Evolutionary conservation across 2,797 vertebrate species (phyloP).

Genomic region (Sylvia borin): DNA sequence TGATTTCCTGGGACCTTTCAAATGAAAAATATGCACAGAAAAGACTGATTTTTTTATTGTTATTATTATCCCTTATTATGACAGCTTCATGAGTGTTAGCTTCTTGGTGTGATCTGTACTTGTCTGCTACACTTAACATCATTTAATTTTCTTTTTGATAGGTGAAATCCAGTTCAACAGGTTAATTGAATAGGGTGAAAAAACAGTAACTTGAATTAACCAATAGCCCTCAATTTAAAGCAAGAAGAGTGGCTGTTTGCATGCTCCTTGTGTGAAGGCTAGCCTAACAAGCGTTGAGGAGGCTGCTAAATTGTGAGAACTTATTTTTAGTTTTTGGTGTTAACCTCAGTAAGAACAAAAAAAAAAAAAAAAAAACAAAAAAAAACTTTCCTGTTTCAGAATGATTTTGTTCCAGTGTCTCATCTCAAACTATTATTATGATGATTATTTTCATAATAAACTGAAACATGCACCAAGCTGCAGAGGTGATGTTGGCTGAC

Average conservation of each 20-base stretch:
- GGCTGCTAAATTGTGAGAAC: constrained; percentile 67
- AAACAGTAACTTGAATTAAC: constrained; percentile 72
- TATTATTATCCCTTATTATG: constrained; percentile 65
- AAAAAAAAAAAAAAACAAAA: not conserved
- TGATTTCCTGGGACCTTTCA: constrained; percentile 82
- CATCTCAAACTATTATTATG: constrained; percentile 68
- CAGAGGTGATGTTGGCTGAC: constrained; percentile 69
- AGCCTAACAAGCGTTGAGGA: constrained; percentile 64
- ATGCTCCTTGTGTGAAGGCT: constrained; percentile 78
- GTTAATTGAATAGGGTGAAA: constrained; percentile 60
- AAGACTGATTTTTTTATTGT: constrained; percentile 60
- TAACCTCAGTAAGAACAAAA: constrained; percentile 65
- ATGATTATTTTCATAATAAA: constrained; percentile 44
- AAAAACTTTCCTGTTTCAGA: constrained; percentile 44
- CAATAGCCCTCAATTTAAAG: constrained; percentile 61
- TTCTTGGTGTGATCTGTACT: constrained; percentile 78
- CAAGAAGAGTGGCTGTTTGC: constrained; percentile 73
- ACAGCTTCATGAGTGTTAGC: constrained; percentile 78
- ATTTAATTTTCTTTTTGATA: constrained; percentile 73
- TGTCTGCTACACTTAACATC: constrained; percentile 75
- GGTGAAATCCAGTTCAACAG: constrained; percentile 69
- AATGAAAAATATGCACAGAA: constrained; percentile 76
- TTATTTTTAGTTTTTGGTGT: constrained; percentile 53
- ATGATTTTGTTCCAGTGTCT: constrained; percentile 75
- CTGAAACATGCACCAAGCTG: constrained; percentile 57